A percentile compares a stretch with the other conserved stretches of the same genome.
Evolutionary conservation across 2,797 vertebrate species (phyloP).

Genomic region (Falco rusticolus): DNA sequence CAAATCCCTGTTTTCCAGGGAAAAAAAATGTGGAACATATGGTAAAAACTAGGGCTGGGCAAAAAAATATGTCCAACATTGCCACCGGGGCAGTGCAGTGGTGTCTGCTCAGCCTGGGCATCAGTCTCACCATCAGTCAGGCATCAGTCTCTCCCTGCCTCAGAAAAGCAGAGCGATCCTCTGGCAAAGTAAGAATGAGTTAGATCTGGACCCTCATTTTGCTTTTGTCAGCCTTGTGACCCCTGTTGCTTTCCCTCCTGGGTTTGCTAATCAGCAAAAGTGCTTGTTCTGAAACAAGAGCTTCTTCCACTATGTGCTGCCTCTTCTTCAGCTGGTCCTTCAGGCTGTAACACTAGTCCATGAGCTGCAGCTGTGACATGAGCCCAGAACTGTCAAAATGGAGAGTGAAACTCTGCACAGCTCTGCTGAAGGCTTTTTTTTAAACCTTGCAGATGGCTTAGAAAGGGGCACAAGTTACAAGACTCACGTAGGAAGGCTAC

Average conservation of each 20-base stretch:
- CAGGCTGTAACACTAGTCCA: background rate
- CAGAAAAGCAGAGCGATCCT: background rate
- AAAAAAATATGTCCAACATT: background rate
- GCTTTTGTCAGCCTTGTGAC: background rate
- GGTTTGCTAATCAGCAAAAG: background rate
- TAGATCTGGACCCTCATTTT: background rate
- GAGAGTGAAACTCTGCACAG: background rate
- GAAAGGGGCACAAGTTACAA: background rate
- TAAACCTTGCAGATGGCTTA: too few species aligned
- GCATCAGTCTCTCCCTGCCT: background rate
- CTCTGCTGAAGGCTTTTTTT: background rate
- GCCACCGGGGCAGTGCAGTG: background rate
- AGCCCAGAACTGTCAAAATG: background rate
- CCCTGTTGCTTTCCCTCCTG: background rate
- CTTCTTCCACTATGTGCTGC: background rate
- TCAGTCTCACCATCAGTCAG: rapidly evolving
- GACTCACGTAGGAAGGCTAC: background rate
- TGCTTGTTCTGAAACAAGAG: background rate
- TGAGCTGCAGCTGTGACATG: rapidly evolving
- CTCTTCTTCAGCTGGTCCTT: background rate
- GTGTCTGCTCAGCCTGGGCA: background rate
- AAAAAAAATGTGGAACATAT: background rate
- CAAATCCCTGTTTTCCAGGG: background rate
- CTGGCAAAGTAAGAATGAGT: background rate
- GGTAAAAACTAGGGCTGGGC: background rate